Conservation (phyloP, 1,140 invertebrate species). For the Carposina sasakii region DNA sequence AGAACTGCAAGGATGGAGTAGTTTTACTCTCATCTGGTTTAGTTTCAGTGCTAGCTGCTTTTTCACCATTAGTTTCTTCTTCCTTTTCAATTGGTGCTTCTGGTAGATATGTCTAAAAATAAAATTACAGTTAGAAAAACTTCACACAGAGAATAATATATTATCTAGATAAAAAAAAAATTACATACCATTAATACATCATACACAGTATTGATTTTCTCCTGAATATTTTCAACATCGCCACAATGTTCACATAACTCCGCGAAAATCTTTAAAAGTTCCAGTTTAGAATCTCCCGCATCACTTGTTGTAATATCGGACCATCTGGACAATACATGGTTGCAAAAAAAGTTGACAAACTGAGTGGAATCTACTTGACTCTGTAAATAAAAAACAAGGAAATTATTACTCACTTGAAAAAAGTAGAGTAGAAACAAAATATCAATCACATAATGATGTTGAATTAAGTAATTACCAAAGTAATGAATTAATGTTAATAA, state of each 20-base stretch:
- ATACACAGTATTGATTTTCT: conserved; percentile 84
- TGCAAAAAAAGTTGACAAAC: conserved; percentile 91
- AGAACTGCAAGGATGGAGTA: conserved; percentile 89
- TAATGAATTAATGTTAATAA: conserved; percentile 14
- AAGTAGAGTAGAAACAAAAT: neutral
- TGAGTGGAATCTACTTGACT: conserved; percentile 89
- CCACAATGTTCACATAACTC: conserved; percentile 87
- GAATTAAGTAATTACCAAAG: neutral
- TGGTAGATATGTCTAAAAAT: conserved; percentile 81
- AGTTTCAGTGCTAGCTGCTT: no score
- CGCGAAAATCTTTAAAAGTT: conserved; percentile 90
- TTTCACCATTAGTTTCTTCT: conserved; percentile 24
- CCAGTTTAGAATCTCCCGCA: conserved; percentile 82
- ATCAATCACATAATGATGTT: neutral
- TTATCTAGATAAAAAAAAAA: neutral
- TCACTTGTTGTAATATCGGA: conserved; percentile 71
- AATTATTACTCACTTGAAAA: neutral
- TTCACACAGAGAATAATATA: conserved; percentile 1
- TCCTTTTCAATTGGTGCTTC: conserved; percentile 77
- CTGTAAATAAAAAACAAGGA: conserved; percentile 71
- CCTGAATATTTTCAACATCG: conserved; percentile 81
- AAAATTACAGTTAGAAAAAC: conserved; percentile 10
- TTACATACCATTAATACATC: conserved; percentile 84
- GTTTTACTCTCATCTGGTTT: conserved; percentile 42
- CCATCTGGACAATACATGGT: conserved; percentile 84